These are phyloP conservation scores for Calameuta filiformis DNA, from an alignment of 2,888 invertebrate species.

Conservation along the genomic window DNA sequence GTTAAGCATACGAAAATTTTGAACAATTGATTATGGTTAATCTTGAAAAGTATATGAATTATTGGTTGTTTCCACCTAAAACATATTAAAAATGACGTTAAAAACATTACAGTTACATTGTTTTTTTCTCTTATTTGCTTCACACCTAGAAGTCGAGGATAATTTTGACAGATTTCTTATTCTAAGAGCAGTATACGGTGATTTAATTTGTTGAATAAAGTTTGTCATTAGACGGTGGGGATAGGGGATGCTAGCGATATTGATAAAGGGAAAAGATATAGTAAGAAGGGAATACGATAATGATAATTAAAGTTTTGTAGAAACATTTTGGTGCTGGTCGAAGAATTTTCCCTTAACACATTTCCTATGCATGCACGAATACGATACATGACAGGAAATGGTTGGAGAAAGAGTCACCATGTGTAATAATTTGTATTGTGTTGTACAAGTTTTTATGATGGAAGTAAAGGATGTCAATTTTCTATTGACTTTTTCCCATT, in stretches of 20 bases:
- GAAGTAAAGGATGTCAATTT: neutral
- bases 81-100: slow-evolving; percentile 42
- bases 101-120: slow-evolving; percentile 18
- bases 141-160: neutral
- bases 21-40: slow-evolving; percentile 12
- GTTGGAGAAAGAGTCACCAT: neutral
- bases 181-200: neutral
- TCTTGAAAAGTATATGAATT: slow-evolving; percentile 20
- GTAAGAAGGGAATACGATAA: neutral
- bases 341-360: neutral
- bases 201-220: neutral
- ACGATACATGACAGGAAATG: neutral
- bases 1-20: neutral
- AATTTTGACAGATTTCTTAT: neutral
- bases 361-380: neutral
- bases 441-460: neutral
- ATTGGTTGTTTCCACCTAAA: slow-evolving; percentile 38
- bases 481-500: neutral
- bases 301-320: neutral
- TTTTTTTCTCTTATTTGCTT: neutral
- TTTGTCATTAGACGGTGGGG: neutral
- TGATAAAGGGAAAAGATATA: neutral
- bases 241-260: rapidly evolving
- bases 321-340: neutral
- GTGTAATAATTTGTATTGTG: neutral